Evolutionary conservation across 2,888 invertebrate genomes (phyloP), one percentile per base, ranked within the genome.

Genomic region (Masnerella sp.): DNA sequence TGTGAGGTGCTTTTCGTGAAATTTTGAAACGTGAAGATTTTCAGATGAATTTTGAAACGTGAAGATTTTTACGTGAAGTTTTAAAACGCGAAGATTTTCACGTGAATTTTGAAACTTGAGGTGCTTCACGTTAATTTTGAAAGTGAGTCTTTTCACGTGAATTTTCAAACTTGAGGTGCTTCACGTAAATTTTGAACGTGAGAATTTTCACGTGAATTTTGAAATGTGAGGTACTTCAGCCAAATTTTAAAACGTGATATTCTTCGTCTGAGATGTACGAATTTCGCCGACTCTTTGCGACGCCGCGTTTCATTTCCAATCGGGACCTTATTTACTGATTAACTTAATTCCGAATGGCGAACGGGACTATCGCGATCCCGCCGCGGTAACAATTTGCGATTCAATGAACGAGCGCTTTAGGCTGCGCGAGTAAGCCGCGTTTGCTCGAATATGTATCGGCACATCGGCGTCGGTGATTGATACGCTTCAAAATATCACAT

Each of bases 201-300:
- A n/a, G n/a, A n/a, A n/a, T n/a, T n/a, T n/a, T n/a, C n/a, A n/a
- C n/a, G n/a, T n/a, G n/a, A n/a, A n/a, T n/a, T n/a, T n/a, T n/a
- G n/a, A 22, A 49, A 45, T 58, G 36, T 30, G 51, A 61, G 65
- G 69, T 74, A 67, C 43, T 36, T 34, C 38, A 30, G 45, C 45
- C 52, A 38, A 59, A 74, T n/a, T 77, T 75, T 75, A 70, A 71
- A 71, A 71, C 52, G 42, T 64, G 30, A 47, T 52, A 71, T 74
- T 75, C 65, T n/a, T n/a, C n/a, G n/a, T n/a, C n/a, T n/a, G n/a
- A n/a, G 65, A 70, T 72, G 61, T 65, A 49, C 69, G 71, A 77
- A 75, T 74, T 75, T 75, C 65, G 59, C 12, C 32, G 28, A 5
- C 20, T n/a, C 28, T 49, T 51, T 11, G 8, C 12, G 17, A 34